A percentile compares a stretch with the other conserved stretches of the same genome.
Evolutionary conservation across 2,797 vertebrate genomes (phyloP).

Genomic region (Potorous gilbertii): DNA sequence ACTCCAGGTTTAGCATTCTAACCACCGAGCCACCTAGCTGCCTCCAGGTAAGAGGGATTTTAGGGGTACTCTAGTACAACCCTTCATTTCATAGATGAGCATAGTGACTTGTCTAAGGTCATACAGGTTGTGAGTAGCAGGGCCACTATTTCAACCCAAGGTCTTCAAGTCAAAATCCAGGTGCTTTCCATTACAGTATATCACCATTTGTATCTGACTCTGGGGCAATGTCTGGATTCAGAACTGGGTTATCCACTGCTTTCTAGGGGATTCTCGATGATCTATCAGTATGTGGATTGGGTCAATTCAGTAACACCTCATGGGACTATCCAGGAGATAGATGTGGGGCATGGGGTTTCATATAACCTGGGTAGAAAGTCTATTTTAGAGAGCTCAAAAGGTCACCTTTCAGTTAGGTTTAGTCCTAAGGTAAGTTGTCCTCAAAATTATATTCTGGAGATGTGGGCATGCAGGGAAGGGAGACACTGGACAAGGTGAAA

Average conservation of each 20-base stretch:
- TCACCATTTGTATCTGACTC: background rate
- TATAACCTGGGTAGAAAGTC: background rate
- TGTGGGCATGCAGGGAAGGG: background rate
- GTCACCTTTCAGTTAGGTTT: background rate
- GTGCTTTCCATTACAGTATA: background rate
- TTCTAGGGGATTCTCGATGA: background rate
- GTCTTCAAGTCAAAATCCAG: background rate
- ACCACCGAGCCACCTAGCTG: background rate
- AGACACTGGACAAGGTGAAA: background rate
- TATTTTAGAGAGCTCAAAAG: background rate
- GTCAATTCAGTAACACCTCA: background rate
- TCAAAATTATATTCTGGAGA: background rate
- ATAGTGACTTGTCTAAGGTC: background rate
- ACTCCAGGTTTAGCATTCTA: background rate
- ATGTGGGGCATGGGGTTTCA: background rate
- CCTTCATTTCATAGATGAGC: background rate
- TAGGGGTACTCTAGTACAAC: background rate
- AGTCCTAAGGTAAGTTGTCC: background rate
- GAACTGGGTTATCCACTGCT: background rate
- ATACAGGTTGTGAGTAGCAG: background rate
- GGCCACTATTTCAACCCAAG: background rate
- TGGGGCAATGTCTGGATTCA: background rate
- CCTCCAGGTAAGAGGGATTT: background rate
- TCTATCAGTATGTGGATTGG: background rate
- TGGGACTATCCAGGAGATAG: background rate